Evolutionary conservation across 2,888 invertebrate species (phyloP), one percentile per base, ranked within the genome.

Genomic region (Axea sp.): DNA sequence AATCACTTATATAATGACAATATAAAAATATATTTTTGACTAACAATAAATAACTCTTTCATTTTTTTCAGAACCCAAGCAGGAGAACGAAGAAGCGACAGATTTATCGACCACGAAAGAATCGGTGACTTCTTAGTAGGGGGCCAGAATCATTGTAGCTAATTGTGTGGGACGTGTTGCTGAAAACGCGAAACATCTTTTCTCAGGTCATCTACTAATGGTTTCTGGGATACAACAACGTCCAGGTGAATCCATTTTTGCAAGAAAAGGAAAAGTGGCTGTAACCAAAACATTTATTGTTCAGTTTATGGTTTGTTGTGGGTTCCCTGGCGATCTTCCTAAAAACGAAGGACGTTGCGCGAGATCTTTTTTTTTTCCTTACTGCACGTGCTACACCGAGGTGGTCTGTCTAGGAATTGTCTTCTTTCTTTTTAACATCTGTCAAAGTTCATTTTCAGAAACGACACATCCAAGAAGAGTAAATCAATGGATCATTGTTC

Each of bases 301-400:
- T 77, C 81, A 65, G 76, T 83, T 82, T 82, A 82, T 76, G 79
- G 81, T 76, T 65, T 82, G 84, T 85, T 85, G 82, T 82, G 79
- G 77, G 62, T 60, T 55, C 67, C 62, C 73, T 8, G 55, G 49
- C 41, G 55, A 67, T 73, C 76, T 76, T 77, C 77, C 77, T 69
- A 47, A 65, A 74, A 65, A 12, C 49, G 62, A 71, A 68, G 60
- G 64, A 69, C 62, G 67, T 49, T 12, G 53, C 45, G 69, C 41
- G 65, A 65, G 22, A 41, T 49, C 9, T 35, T 62, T 69, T 57
- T 55, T 74, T 41, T 31, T 62, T 69, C 49, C 49, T 71, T 35
- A 49, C 47, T 45, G 26, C 59, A 71, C 62, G 64, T 62, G 68
- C 59, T 43, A 49, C 62, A 41, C 39, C 59, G 59, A 53, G 73